Conservation (phyloP, 2,888 invertebrate genomes). For the Netelia virgata region DNA sequence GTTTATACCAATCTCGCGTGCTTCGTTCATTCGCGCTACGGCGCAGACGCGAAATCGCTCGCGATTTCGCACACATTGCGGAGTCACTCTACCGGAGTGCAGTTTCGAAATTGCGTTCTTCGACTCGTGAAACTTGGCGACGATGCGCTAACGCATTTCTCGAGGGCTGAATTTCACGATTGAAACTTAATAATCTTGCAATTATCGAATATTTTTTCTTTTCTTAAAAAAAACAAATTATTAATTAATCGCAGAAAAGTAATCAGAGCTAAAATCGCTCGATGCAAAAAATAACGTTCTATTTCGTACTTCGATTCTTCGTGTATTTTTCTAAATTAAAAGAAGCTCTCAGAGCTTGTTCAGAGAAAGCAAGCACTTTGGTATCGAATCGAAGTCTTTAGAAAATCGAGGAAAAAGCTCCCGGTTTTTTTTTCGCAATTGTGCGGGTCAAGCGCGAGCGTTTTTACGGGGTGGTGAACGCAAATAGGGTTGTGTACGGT, state of each 20-base stretch:
- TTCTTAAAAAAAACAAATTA: too few relatives aligned
- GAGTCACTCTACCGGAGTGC: background rate
- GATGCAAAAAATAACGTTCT: too few relatives aligned
- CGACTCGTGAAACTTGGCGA: background rate
- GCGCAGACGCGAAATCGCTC: background rate
- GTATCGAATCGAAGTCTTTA: background rate
- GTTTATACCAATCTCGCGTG: slow-evolving; percentile 12
- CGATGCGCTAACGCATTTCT: too few relatives aligned
- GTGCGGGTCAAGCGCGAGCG: slow-evolving; percentile 32
- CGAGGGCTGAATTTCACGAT: too few relatives aligned
- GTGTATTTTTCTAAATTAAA: too few relatives aligned
- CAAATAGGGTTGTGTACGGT: slow-evolving; percentile 22
- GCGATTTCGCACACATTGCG: background rate
- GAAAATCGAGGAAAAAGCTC: background rate
- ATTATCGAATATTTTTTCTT: too few relatives aligned
- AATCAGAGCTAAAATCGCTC: too few relatives aligned
- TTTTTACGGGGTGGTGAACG: slow-evolving; percentile 29
- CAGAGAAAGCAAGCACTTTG: background rate
- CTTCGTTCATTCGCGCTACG: background rate
- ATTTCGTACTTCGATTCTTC: too few relatives aligned
- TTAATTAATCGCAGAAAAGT: too few relatives aligned
- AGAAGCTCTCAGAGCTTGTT: too few relatives aligned
- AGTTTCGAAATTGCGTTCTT: slow-evolving; percentile 1
- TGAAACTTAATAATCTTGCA: too few relatives aligned
- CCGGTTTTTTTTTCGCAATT: slow-evolving; percentile 10